Evolutionary conservation across 2,113 vertebrate species (phyloP).

Genomic region (Protobothrops flavoviridis): DNA sequence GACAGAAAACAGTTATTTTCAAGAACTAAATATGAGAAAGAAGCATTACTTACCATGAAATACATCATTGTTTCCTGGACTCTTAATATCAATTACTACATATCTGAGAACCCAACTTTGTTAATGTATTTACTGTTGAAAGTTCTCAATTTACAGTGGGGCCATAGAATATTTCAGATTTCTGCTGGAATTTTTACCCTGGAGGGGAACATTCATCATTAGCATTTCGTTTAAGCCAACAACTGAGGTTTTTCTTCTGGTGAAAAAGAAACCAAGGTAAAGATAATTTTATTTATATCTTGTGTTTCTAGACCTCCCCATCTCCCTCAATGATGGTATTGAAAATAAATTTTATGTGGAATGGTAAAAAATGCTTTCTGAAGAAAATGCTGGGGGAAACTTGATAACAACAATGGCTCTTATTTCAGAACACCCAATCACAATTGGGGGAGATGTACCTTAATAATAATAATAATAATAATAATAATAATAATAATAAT

Average conservation of each 20-base stretch:
- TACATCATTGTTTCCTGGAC: background rate
- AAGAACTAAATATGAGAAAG: background rate
- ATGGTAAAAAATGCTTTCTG: background rate
- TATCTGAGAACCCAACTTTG: background rate
- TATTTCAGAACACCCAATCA: background rate
- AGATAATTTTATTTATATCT: background rate
- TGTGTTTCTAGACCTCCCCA: background rate
- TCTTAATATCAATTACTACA: background rate
- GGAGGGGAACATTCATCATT: background rate
- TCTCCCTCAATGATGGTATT: background rate
- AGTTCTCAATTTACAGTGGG: background rate
- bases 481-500: too few species aligned
- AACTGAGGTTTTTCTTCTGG: background rate
- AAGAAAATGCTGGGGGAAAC: background rate
- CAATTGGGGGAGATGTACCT: background rate
- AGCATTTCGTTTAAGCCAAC: background rate
- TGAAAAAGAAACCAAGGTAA: background rate
- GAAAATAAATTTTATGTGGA: background rate
- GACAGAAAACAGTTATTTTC: background rate
- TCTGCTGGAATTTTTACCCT: background rate
- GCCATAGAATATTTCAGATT: background rate
- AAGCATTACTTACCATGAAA: background rate
- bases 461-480: too few species aligned
- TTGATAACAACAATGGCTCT: background rate
- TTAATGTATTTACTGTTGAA: background rate